Percentiles rank a stretch among this genome's conserved stretches.
phyloP scores from a whole-genome alignment of 2,888 invertebrate species.

The Eulithis prunata region DNA sequence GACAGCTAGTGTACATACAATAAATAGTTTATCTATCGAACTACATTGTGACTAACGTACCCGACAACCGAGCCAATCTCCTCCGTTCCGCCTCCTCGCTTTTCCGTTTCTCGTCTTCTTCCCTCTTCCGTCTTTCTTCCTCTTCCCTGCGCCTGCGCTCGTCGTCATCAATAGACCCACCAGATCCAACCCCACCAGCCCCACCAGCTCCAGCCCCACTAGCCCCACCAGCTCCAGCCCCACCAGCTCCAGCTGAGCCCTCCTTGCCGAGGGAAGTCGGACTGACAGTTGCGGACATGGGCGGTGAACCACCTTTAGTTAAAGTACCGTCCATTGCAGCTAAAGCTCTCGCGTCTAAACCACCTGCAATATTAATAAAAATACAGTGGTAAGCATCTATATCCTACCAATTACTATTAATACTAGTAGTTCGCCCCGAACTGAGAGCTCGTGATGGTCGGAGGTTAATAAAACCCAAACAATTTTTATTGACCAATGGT shows the following conservation, averaged over 20 bases:
- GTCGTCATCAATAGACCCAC: slow-evolving; percentile 17
- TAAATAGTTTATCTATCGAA: no score
- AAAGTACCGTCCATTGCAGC: slow-evolving; percentile 41
- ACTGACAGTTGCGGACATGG: background rate
- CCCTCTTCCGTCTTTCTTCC: slow-evolving; percentile 22
- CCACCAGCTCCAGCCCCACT: slow-evolving; percentile 8
- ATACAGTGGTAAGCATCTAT: no score
- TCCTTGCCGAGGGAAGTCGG: slow-evolving; percentile 10
- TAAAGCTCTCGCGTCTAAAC: slow-evolving; percentile 53
- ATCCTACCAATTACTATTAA: no score
- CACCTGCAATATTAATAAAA: slow-evolving; percentile 47
- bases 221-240: slow-evolving; percentile 14
- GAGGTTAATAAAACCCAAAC: no score
- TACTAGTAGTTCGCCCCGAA: no score
- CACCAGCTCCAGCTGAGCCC: slow-evolving; percentile 3
- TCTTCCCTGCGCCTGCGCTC: slow-evolving; percentile 34
- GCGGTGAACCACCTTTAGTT: background rate
- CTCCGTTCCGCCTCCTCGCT: slow-evolving; percentile 7
- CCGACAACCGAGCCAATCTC: slow-evolving; percentile 4
- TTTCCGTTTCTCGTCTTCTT: slow-evolving; percentile 12
- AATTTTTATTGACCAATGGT: no score
- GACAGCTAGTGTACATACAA: no score
- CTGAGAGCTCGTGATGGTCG: no score
- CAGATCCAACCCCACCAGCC: slow-evolving; percentile 24
- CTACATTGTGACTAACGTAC: no score